Evolutionary conservation across 2,888 invertebrate genomes (phyloP), one percentile per base, ranked within the genome.

Genomic region (Noctua janthina): DNA sequence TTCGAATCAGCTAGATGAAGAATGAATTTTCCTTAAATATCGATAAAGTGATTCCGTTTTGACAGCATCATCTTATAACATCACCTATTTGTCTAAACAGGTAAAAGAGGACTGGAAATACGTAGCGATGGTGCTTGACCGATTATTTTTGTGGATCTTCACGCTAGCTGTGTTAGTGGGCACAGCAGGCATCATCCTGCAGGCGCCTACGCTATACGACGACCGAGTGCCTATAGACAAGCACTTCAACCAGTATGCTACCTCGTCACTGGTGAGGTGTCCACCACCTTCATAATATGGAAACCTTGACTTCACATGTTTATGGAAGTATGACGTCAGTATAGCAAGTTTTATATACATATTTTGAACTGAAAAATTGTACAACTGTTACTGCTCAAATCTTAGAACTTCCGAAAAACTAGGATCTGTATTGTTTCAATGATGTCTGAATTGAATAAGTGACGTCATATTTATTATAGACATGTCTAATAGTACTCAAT

Each of bases 41-140:
- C 13, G 5, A 29, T 54, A 6, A 23, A 46, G 8, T 74, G 20
- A 35, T 56, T 29, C 17, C 43, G 17, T 39, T 51, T 56, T 56
- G 1, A 62, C 15, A 13, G 46, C 15, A 56, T 13, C 15, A n/a
- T 56, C 43, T 43, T 20, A 39, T 68, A 78, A 43, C 11, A 56
- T 20, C 2, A 39, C 8, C 66, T 7, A n/a, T 70, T 67, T 67
- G 15, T 59, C n/a, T 35, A 13, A 54, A 56, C 93, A 99, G 99
- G 99, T 99, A 89, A 99, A 99, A 97, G 99, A 99, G 97, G 99
- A 99, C 97, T 99, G 99, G 99, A 99, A 99, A 96, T 99, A 99
- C 96, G 99, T 99, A 90, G 99, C 99, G 86, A 99, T 99, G 99
- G 99, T 99, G 89, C 97, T 99, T 94, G 99, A 99, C 96, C 98